phyloP scores from a whole-genome alignment of 2,888 invertebrate species.

The Homarus gammarus region DNA sequence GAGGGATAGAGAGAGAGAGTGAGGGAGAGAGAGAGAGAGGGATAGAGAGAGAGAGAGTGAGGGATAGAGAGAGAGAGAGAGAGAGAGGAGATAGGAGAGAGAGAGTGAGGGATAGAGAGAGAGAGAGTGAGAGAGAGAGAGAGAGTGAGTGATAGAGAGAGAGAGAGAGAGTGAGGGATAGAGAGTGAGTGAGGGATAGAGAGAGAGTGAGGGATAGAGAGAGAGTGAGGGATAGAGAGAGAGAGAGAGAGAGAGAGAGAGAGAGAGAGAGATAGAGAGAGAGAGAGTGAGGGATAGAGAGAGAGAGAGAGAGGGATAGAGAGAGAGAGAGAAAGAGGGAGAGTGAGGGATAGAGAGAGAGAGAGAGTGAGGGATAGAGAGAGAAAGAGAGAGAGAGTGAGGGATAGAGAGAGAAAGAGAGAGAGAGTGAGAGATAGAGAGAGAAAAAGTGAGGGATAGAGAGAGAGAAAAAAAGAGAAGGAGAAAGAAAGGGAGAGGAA shows the following conservation, averaged over 20 bases:
- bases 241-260: neutral
- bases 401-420: neutral
- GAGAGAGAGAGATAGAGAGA: neutral
- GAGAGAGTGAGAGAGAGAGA: no score
- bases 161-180: neutral
- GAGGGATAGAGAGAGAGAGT: neutral
- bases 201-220: neutral
- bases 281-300: no score
- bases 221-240: no score
- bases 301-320: no score
- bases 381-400: no score
- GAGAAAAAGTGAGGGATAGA: neutral
- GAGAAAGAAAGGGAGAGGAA: neutral
- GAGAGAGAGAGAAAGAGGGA: neutral
- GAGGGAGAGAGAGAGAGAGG: neutral
- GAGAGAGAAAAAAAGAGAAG: neutral
- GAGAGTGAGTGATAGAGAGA: neutral
- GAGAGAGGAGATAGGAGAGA: neutral
- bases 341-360: neutral
- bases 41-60: neutral
- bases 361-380: neutral
- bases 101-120: neutral
- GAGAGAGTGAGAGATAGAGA: neutral
- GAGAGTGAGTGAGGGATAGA: no score
- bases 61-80: neutral